Conservation (phyloP, 1,140 invertebrate species). For the Sogatella furcifera region DNA sequence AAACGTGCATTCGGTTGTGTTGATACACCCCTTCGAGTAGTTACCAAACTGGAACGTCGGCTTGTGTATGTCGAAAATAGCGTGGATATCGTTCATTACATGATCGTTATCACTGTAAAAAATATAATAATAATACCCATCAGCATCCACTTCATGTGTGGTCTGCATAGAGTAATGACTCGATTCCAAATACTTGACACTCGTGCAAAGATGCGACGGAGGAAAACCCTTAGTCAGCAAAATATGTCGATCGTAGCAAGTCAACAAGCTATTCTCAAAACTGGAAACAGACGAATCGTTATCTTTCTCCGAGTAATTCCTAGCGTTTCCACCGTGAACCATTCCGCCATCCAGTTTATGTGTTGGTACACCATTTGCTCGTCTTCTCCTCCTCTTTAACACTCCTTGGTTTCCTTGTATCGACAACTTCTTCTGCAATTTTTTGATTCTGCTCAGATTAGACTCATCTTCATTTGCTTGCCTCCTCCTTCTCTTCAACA, state of each 20-base stretch:
- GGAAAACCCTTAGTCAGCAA: constrained; percentile 55
- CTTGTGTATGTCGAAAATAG: constrained; percentile 72
- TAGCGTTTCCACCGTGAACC: constrained; percentile 57
- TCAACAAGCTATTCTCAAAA: constrained; percentile 61
- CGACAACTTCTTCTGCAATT: too few relatives aligned
- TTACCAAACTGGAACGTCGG: constrained; percentile 68
- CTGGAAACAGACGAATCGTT: constrained; percentile 57
- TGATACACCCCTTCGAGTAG: constrained; percentile 56
- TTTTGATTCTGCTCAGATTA: background rate
- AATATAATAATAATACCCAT: constrained; percentile 78
- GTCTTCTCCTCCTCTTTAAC: constrained; percentile 5
- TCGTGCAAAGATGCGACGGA: constrained; percentile 49
- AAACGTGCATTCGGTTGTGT: constrained; percentile 63
- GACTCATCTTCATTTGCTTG: too few relatives aligned
- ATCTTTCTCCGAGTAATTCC: constrained; percentile 40
- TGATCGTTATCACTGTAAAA: constrained; percentile 77
- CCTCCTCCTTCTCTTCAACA: too few relatives aligned
- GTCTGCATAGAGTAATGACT: constrained; percentile 40
- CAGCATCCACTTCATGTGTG: constrained; percentile 51
- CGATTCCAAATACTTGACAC: constrained; percentile 52
- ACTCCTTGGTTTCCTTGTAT: background rate
- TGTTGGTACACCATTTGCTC: constrained; percentile 34
- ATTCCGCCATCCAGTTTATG: constrained; percentile 55
- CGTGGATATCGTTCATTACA: constrained; percentile 64
- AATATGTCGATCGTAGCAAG: constrained; percentile 61